Evolutionary conservation across 2,797 vertebrate genomes (phyloP), one percentile per base, ranked within the genome.

Genomic region (Manis javanica): DNA sequence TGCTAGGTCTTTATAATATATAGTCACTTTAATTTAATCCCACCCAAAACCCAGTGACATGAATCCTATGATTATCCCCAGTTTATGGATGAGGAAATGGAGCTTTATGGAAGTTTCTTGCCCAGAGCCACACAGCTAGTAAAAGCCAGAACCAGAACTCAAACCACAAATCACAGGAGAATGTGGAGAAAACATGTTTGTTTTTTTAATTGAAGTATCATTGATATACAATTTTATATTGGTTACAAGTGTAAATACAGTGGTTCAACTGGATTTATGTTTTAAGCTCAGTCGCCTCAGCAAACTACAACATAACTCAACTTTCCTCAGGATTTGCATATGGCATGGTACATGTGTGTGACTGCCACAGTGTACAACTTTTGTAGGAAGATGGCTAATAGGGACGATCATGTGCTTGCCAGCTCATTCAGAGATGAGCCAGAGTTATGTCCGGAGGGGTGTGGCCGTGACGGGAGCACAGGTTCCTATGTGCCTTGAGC

Each of bases 101-200:
- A 84, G 31, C 7, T 69, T 81, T 79, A 84, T 21, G 63, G 46
- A 92, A 64, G 3, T 53, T 94, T 91, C n/a, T 87, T 95, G 23
- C 34, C 64, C 39, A 93, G 57, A 84, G 74, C 57, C 24, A 69
- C 23, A 87, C 12, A 75, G 11, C 59, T 74, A 55, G 34, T 71
- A 69, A 79, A 87, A 91, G 49, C n/a, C n/a, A 72, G 77, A 95
- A 59, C 11, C 49, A 89, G 66, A 89, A 75, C 18, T 87, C 7
- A 34, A 75, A 81, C 19, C 24, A 13, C 34, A 23, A 5, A 3
- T 68, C 34, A 61, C 51, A 64, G 39, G 69, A 83, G 39, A 91
- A 79, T 69, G 21, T 61, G 46, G 87, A 77, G 46, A 85, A 90
- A 95, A 72, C 63, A 46, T 18, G 1, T 46, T 46, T 46, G 46